Evolutionary conservation across 2,888 invertebrate species (phyloP), one percentile per base, ranked within the genome.

Genomic region (Tanypteryx hageni): DNA sequence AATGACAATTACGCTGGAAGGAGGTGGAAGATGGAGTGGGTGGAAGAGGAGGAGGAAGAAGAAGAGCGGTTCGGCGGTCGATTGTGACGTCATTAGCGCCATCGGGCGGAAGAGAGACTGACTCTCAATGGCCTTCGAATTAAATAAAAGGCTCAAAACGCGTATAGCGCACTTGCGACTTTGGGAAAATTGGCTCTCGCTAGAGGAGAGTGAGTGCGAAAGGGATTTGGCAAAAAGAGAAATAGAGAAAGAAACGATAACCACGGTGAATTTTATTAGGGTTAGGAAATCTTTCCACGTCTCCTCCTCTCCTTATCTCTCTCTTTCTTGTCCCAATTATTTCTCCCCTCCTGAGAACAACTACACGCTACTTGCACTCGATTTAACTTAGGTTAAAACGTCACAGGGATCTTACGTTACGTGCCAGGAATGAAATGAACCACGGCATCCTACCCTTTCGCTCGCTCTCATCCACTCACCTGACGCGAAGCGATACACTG

Each of bases 61-160:
- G 44, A 44, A 44, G 44, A 64, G 61, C 61, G 13, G 61, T 18
- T 61, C 61, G 11, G 64, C 64, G 16, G 64, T 0, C 64, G 64
- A 64, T 64, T 64, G 64, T 64, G 64, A 64, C 64, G 64, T 64
- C 64, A 64, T 64, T 64, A 64, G 16, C 64, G 11, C 64, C 64
- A 64, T 64, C 64, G 64, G 64, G 14, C n/a, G 64, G 64, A 64
- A 64, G 64, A 64, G 64, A 61, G 61, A 7, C 61, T 61, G 61
- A 64, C 64, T 64, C 16, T 64, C 64, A 64, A 64, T 64, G 64
- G 64, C 64, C 64, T 64, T 64, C 64, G 64, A 64, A 64, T 64
- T 64, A 64, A 64, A 64, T 64, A 64, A 64, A 64, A 64, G 64
- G 64, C 64, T 64, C 64, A 64, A 64, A 64, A 64, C 64, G 64